Evolutionary conservation across 2,888 invertebrate species (phyloP).

Genomic region (Yponomeuta malinellus): DNA sequence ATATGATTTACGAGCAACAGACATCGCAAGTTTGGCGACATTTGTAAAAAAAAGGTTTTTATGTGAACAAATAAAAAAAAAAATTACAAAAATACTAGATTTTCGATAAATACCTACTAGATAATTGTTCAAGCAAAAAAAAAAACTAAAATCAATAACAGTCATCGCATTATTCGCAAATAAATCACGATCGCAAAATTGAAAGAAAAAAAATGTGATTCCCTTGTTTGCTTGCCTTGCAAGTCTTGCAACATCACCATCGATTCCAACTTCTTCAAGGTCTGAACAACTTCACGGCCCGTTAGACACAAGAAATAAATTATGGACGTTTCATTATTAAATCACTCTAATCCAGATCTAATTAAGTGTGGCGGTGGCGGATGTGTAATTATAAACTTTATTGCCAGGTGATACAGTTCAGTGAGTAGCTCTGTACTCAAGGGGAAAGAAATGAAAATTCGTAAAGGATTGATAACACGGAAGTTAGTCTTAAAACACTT

Average conservation of each 20-base stretch:
- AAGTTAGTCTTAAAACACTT: no score
- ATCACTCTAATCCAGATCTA: constrained; percentile 55
- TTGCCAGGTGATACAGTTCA: constrained; percentile 50
- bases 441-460: background rate
- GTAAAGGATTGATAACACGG: background rate
- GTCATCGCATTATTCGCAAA: no score
- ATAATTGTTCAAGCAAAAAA: no score
- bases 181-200: no score
- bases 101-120: no score
- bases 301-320: constrained; percentile 15
- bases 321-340: constrained; percentile 38
- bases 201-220: no score
- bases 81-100: no score
- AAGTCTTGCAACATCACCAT: background rate
- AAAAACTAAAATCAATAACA: no score
- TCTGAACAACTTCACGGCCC: constrained; percentile 14
- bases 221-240: background rate
- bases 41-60: no score
- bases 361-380: constrained; percentile 32
- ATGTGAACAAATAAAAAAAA: no score
- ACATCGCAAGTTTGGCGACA: no score
- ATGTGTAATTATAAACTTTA: constrained; percentile 50
- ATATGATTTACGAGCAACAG: no score
- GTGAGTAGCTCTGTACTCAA: constrained; percentile 27
- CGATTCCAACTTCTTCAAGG: background rate